Evolutionary conservation across 53 echinoderm and acorn worm species (phyloP), one percentile per base, ranked within the genome.

Genomic region (Holothuria scabra): DNA sequence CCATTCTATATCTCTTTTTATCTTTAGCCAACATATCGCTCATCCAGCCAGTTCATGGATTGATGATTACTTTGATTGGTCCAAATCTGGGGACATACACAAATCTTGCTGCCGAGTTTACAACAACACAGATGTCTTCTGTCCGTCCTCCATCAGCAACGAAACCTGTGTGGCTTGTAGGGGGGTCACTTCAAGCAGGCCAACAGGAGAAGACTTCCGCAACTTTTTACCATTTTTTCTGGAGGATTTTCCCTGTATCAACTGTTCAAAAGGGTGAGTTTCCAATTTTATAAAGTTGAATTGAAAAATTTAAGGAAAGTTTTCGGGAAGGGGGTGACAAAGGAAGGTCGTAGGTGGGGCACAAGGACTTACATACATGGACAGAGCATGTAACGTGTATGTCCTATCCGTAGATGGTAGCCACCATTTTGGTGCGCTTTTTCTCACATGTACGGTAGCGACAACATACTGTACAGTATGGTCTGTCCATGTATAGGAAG

Each of bases 51-150:
- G 89, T 18, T 99, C 99, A 8, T 97, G 99, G 99, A 88, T 97
- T 29, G 99, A 97, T 65, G 99, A 97, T 60, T 97, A 92, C 79
- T 97, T 97, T 91, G 94, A 94, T 22, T 97, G 99, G 99, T 79
- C 91, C 23, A 90, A 86, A 29, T 85, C 89, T 34, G 85, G 86
- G 24, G 91, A 88, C 65, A 46, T 87, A 10, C 58, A 49, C 14
- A 61, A 81, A 35, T 56, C 99, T 0, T 99, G 99, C 75, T 99
- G 99, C 75, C 88, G 94, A 60, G 66, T 87, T 29, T 87, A 95
- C 71, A 26, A 83, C 21, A 20, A 83, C 4, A 87, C 76, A 21
- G 82, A 81, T 1, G 60, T 81, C 13, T 99, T 99, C 89, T 99
- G 99, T 63, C 99, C 99, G 2, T 65, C 68, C 46, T 10, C 57